These are phyloP conservation scores for Ranitomeya variabilis DNA, from an alignment of 2,113 vertebrate genomes.

Conservation along the genomic window DNA sequence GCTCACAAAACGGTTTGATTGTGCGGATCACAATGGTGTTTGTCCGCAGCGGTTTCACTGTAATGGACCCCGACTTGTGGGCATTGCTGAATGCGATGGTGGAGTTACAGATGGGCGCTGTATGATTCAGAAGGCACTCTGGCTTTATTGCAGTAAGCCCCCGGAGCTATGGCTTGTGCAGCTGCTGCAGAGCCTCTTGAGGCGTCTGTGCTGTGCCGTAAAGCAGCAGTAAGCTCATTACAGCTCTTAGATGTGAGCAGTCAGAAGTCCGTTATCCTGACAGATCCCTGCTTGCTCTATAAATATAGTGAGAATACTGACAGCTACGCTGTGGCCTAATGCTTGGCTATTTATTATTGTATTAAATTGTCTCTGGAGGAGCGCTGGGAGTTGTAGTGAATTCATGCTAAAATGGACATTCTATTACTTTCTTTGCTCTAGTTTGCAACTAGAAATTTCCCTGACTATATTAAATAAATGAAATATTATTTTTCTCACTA, in stretches of 20 bases:
- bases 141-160: background rate
- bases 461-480: no score
- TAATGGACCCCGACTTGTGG: background rate
- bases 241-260: background rate
- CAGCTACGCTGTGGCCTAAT: conserved; percentile 3
- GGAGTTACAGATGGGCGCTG: background rate
- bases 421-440: background rate
- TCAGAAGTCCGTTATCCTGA: conserved; percentile 26
- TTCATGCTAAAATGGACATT: background rate
- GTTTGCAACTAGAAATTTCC: no score
- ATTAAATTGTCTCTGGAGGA: background rate
- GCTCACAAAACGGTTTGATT: conserved; percentile 38
- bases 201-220: background rate
- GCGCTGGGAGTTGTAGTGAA: background rate
- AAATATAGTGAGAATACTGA: conserved; percentile 25
- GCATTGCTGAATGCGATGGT: background rate
- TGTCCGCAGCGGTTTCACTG: conserved; percentile 11
- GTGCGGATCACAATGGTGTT: conserved; percentile 49
- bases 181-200: conserved; percentile 32
- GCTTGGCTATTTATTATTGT: background rate
- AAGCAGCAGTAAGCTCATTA: background rate
- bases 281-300: conserved; percentile 5
- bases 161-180: background rate
- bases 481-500: background rate
- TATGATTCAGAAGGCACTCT: background rate